Percentiles rank a stretch among this genome's conserved stretches.
phyloP scores from a whole-genome alignment of 2,888 invertebrate genomes.

The Psylliodes chrysocephalus region DNA sequence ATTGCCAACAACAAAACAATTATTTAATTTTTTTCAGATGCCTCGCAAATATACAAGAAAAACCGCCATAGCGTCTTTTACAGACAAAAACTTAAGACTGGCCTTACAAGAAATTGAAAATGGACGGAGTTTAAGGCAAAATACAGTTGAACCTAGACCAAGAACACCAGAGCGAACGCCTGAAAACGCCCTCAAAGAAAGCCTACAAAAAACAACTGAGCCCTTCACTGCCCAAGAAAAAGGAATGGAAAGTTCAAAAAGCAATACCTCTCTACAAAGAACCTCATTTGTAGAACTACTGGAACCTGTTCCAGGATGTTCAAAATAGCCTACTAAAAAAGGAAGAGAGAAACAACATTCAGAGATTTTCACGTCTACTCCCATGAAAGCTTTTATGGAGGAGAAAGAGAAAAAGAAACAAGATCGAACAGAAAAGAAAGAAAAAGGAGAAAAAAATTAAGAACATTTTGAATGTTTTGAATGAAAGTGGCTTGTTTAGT shows the following conservation, averaged over 20 bases:
- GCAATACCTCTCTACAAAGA: too few relatives aligned
- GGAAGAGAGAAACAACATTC: conserved; percentile 7
- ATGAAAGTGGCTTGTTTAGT: background rate
- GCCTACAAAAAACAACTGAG: background rate
- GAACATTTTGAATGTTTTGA: conserved; percentile 5
- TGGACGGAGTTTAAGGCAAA: background rate
- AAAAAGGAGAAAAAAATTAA: conserved; percentile 4
- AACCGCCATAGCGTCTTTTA: background rate
- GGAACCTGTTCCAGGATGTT: background rate
- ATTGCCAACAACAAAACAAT: background rate
- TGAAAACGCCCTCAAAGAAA: background rate
- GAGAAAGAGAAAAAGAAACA: conserved; percentile 8
- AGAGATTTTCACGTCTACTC: conserved; percentile 16
- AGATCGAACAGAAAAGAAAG: conserved; percentile 2
- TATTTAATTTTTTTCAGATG: background rate
- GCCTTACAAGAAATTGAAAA: background rate
- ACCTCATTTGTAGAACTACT: background rate
- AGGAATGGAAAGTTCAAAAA: too few relatives aligned
- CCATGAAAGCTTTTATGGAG: conserved; percentile 3
- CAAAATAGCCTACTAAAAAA: background rate
- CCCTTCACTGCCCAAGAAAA: background rate
- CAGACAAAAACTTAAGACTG: background rate
- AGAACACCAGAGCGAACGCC: background rate
- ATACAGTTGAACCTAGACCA: background rate
- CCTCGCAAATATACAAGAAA: background rate